Evolutionary conservation across 1,140 invertebrate species (phyloP).

Genomic region (Liolophura sinensis): DNA sequence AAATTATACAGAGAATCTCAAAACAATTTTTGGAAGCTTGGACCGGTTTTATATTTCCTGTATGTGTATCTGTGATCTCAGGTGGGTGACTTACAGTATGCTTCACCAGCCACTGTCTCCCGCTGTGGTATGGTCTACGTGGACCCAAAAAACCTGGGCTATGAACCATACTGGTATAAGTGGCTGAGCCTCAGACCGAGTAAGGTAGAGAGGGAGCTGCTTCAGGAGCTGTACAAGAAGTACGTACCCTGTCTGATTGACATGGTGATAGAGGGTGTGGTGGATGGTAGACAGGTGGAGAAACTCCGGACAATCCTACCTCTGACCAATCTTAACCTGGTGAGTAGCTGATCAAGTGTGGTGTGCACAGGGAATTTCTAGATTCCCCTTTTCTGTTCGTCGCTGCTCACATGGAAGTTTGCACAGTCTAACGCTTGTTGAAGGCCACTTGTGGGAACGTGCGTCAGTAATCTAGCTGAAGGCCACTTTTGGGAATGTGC

Average conservation of each 20-base stretch:
- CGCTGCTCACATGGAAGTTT: no score
- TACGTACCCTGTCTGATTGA: conserved; percentile 73
- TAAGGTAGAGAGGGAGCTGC: conserved; percentile 53
- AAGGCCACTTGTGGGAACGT: no score
- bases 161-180: conserved; percentile 80
- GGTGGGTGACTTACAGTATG: conserved; percentile 80
- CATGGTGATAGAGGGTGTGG: conserved; percentile 76
- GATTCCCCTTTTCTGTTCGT: no score
- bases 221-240: conserved; percentile 71
- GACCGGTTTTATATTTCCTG: conserved; percentile 1
- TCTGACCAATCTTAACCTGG: conserved; percentile 84
- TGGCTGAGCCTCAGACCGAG: conserved; percentile 64
- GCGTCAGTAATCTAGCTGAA: no score
- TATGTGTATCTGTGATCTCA: conserved; percentile 36
- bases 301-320: conserved; percentile 80
- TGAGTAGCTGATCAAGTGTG: conserved; percentile 50
- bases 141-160: conserved; percentile 86
- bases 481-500: no score
- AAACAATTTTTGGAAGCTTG: no score
- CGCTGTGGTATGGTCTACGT: conserved; percentile 62
- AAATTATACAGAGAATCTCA: no score
- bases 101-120: conserved; percentile 60
- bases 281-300: conserved; percentile 67
- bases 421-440: no score
- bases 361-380: background rate